Percentiles rank a stretch among this genome's conserved stretches.
These are phyloP conservation scores for Melangyna quadrimaculata DNA, from an alignment of 2,888 invertebrate species.

Conservation along the genomic window DNA sequence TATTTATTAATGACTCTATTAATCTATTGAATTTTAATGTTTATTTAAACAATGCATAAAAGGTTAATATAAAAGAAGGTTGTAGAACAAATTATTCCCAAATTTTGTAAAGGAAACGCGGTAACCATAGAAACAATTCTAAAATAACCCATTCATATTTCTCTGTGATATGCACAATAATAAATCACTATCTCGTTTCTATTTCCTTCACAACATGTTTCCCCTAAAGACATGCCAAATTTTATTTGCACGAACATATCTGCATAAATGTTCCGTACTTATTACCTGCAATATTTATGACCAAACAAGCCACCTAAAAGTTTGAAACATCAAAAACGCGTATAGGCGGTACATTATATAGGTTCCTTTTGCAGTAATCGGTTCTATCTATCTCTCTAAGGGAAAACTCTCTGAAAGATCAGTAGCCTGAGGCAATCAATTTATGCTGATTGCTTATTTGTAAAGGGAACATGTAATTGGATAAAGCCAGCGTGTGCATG, in stretches of 20 bases:
- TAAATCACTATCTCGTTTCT: conserved; percentile 13
- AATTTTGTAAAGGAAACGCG: too few relatives aligned
- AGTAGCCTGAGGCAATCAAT: conserved; percentile 61
- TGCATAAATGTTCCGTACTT: too few relatives aligned
- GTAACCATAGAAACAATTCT: too few relatives aligned
- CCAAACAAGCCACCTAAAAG: conserved; percentile 6
- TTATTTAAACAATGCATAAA: too few relatives aligned
- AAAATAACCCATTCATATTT: too few relatives aligned
- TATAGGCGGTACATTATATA: neutral
- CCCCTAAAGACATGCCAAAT: neutral
- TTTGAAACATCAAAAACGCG: conserved; percentile 4
- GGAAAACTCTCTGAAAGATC: conserved; percentile 37
- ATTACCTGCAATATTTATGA: conserved; percentile 1
- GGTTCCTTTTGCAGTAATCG: too few relatives aligned
- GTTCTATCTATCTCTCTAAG: neutral
- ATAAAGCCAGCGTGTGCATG: conserved; percentile 51
- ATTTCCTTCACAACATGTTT: neutral
- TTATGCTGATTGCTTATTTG: conserved; percentile 65
- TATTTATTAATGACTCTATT: too few relatives aligned
- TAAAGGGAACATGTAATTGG: conserved; percentile 52
- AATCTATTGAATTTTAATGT: too few relatives aligned
- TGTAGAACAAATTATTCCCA: too few relatives aligned
- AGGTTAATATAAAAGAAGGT: too few relatives aligned
- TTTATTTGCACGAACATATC: neutral
- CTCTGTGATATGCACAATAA: too few relatives aligned